Percentiles rank a stretch among this genome's conserved stretches.
Conservation (phyloP, 2,888 invertebrate species). For the Monochamus alternatus region DNA sequence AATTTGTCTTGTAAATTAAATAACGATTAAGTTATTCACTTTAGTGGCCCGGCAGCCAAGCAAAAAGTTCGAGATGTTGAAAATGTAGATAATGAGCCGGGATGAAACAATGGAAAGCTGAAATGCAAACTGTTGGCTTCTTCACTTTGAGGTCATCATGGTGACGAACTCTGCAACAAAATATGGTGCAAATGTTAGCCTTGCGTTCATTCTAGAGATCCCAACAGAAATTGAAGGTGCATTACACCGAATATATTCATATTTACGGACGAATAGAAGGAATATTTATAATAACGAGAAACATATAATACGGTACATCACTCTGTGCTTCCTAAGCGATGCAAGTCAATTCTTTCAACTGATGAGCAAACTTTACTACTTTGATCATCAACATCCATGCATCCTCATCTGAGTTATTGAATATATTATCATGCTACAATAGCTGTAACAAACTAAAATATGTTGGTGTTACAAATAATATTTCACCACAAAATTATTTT, state of each 20-base stretch:
- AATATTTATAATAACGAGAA: not conserved
- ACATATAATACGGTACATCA: not conserved
- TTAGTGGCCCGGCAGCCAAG: conserved; percentile 69
- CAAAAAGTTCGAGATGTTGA: conserved; percentile 69
- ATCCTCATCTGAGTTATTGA: not conserved
- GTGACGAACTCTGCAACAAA: conserved; percentile 94
- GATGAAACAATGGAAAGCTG: conserved; percentile 72
- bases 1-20: conserved; percentile 69
- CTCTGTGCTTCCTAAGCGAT: not conserved
- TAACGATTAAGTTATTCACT: conserved; percentile 70
- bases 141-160: conserved; percentile 99
- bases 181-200: conserved; percentile 55
- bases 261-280: conserved; percentile 15
- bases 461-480: no score
- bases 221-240: not conserved
- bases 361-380: not conserved
- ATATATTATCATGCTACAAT: conserved; percentile 13
- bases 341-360: not conserved
- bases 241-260: conserved; percentile 17
- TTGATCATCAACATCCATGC: not conserved
- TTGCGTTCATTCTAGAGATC: not conserved
- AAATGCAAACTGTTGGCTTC: conserved; percentile 77
- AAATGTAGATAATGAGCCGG: conserved; percentile 68
- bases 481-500: no score
- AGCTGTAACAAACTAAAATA: not conserved